phyloP scores from a whole-genome alignment of 2,888 invertebrate species.

The Schrankia costaestrigalis region DNA sequence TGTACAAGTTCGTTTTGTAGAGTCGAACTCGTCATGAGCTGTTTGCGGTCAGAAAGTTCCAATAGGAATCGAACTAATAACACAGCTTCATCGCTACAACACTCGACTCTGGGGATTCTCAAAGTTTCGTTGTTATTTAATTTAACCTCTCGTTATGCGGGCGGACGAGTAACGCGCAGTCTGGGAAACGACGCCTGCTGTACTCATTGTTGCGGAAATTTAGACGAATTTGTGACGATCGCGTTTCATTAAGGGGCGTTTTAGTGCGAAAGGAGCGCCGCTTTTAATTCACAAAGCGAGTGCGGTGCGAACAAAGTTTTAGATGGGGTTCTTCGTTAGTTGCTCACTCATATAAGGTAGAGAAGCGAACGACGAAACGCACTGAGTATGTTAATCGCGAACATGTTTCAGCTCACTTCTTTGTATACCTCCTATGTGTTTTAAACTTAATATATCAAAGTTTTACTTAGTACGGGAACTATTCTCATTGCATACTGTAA shows the following conservation, averaged over 20 bases:
- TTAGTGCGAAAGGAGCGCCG: slow-evolving; percentile 63
- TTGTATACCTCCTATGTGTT: slow-evolving; percentile 16
- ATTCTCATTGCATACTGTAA: background rate
- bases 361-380: slow-evolving; percentile 34
- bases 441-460: slow-evolving; percentile 11
- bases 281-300: slow-evolving; percentile 71
- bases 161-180: slow-evolving; percentile 56
- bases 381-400: slow-evolving; percentile 41
- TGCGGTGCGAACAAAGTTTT: slow-evolving; percentile 66
- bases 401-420: slow-evolving; percentile 31
- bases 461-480: background rate
- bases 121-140: slow-evolving; percentile 74
- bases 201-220: slow-evolving; percentile 71
- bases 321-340: slow-evolving; percentile 68
- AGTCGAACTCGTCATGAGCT: slow-evolving; percentile 42
- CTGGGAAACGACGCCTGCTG: slow-evolving; percentile 58
- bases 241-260: slow-evolving; percentile 71
- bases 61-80: slow-evolving; percentile 61
- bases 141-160: slow-evolving; percentile 72
- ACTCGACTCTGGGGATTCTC: slow-evolving; percentile 43
- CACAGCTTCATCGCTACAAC: slow-evolving; percentile 38
- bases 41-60: slow-evolving; percentile 62
- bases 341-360: slow-evolving; percentile 61
- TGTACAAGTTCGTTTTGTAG: slow-evolving; percentile 12
- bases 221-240: slow-evolving; percentile 73